Conservation (phyloP, 2,888 invertebrate genomes). For the Adela reaumurella region DNA sequence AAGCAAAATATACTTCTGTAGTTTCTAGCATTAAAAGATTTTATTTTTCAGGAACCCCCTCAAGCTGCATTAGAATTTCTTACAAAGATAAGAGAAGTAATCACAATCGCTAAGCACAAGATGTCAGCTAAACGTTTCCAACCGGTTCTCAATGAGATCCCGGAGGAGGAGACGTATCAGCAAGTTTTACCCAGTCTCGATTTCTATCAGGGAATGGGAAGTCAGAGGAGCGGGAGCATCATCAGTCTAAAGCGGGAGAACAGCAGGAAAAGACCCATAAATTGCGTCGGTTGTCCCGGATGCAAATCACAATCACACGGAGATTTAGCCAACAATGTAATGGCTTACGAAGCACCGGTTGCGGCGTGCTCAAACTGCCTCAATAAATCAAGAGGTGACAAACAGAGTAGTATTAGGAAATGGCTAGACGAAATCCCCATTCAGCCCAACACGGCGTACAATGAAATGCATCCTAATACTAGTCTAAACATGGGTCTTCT, state of each 20-base stretch:
- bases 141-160: slow-evolving; percentile 75
- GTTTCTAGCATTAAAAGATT: slow-evolving; percentile 9
- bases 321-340: slow-evolving; percentile 27
- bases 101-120: slow-evolving; percentile 84
- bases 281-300: slow-evolving; percentile 65
- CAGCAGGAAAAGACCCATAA: slow-evolving; percentile 49
- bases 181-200: slow-evolving; percentile 48
- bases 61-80: slow-evolving; percentile 88
- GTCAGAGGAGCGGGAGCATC: slow-evolving; percentile 51
- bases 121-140: slow-evolving; percentile 78
- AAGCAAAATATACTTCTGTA: no score
- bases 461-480: slow-evolving; percentile 22
- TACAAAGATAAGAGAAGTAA: slow-evolving; percentile 85
- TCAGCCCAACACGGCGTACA: slow-evolving; percentile 27
- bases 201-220: slow-evolving; percentile 40
- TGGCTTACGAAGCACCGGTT: slow-evolving; percentile 38
- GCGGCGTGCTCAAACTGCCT: slow-evolving; percentile 52
- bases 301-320: slow-evolving; percentile 38
- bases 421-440: slow-evolving; percentile 72
- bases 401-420: slow-evolving; percentile 69
- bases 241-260: slow-evolving; percentile 61
- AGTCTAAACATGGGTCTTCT: slow-evolving; percentile 23
- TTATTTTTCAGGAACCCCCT: slow-evolving; percentile 73
- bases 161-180: slow-evolving; percentile 68
- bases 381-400: slow-evolving; percentile 59